Evolutionary conservation across 2,113 vertebrate genomes (phyloP).

Genomic region (Paralichthys olivaceus): DNA sequence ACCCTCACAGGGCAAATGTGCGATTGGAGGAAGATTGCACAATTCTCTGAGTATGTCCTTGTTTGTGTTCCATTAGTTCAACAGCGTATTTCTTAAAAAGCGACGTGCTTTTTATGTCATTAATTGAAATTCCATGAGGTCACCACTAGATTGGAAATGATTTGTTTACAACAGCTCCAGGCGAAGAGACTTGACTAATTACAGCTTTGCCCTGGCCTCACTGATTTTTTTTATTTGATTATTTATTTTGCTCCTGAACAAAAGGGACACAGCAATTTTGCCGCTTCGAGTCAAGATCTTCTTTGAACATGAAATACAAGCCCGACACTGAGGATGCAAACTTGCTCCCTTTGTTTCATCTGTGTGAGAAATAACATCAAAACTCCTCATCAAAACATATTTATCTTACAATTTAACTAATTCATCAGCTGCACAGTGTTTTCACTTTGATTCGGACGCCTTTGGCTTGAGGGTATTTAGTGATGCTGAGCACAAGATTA

Average conservation of each 20-base stretch:
- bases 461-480: constrained; percentile 70
- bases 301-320: neutral
- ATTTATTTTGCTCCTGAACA: constrained; percentile 24
- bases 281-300: constrained; percentile 27
- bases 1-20: too few relatives aligned
- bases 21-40: neutral
- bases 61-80: constrained; percentile 24
- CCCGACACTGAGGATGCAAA: constrained; percentile 1
- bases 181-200: constrained; percentile 71
- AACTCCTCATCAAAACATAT: constrained; percentile 38
- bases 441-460: constrained; percentile 50
- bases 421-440: constrained; percentile 25
- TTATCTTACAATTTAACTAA: constrained; percentile 51
- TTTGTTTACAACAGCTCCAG: constrained; percentile 74
- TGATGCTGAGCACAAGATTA: constrained; percentile 72
- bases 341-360: constrained; percentile 4
- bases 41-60: constrained; percentile 34
- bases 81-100: constrained; percentile 47
- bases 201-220: constrained; percentile 56
- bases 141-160: constrained; percentile 67
- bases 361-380: constrained; percentile 38
- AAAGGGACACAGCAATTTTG: constrained; percentile 28
- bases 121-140: constrained; percentile 74
- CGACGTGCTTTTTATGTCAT: constrained; percentile 55
- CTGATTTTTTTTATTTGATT: neutral